Evolutionary conservation across 2,113 vertebrate species (phyloP), one percentile per base, ranked within the genome.

Genomic region (Vicugna pacos): DNA sequence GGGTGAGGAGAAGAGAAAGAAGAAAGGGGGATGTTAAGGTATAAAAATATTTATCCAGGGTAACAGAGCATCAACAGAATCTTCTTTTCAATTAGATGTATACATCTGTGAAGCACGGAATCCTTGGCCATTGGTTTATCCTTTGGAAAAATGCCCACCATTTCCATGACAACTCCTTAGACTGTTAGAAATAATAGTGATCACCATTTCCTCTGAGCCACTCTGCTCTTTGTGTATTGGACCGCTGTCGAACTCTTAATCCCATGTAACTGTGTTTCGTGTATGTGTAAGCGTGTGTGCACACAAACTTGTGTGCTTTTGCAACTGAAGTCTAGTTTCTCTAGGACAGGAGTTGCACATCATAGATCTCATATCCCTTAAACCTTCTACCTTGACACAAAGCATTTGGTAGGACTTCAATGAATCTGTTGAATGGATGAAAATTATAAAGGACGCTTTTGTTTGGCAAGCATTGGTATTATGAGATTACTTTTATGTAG

Each of bases 401-500:
- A 82, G 30, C 14, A 73, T 73, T 56, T 91, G 85, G 70, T 95
- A 86, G 38, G 24, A 56, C 58, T 86, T 97, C 75, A 92, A 60
- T 82, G 73, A 82, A 79, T 95, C 82, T 94, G 73, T 83, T 38
- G 72, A 97, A 73, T 89, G 77, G 95, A 85, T 95, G 50, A 90
- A 92, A 96, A 93, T 91, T 93, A 93, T 80, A 93, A 97, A 97
- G 91, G 48, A 72, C 91, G 89, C 89, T 97, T 96, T 93, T 97
- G 77, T 95, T 93, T 94, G 89, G 89, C 96, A 95, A 94, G 85
- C 69, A 11, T 24, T 73, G 69, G 62, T 89, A 94, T 82, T 89
- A 38, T 73, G 96, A 89, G 95, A 93, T 97, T 93, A 96, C 82
- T 97, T 98, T 97, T 95, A 97, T 97, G 89, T 95, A 95, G 91